These are phyloP conservation scores for Melanotaenia duboulayi DNA, from an alignment of 2,113 vertebrate genomes.

Conservation along the genomic window DNA sequence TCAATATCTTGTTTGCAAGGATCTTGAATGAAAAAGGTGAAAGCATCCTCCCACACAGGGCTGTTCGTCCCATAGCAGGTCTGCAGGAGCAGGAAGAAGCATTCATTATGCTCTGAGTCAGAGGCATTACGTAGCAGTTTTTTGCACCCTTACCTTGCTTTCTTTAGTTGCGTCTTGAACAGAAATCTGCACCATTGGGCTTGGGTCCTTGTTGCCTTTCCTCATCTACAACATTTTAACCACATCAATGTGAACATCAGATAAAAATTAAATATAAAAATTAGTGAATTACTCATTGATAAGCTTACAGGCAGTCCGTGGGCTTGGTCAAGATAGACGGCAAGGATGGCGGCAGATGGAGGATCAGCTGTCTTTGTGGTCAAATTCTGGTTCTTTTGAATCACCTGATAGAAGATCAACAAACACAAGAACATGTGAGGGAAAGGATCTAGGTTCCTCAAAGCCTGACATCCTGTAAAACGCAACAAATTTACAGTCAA, in stretches of 20 bases:
- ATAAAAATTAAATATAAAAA: neutral
- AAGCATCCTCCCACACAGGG: slow-evolving; percentile 91
- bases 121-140: neutral
- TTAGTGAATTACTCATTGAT: neutral
- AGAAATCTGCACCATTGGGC: slow-evolving; percentile 89
- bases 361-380: slow-evolving; percentile 83
- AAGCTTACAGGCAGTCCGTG: slow-evolving; percentile 88
- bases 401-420: slow-evolving; percentile 77
- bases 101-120: neutral
- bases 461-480: neutral
- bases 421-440: neutral
- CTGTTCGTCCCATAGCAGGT: slow-evolving; percentile 81
- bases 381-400: slow-evolving; percentile 88
- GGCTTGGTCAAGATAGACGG: slow-evolving; percentile 90
- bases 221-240: slow-evolving; percentile 82
- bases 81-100: slow-evolving; percentile 62
- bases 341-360: slow-evolving; percentile 90
- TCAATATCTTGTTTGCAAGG: slow-evolving; percentile 87
- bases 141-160: slow-evolving; percentile 84
- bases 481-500: neutral
- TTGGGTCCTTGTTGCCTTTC: slow-evolving; percentile 90
- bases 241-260: neutral
- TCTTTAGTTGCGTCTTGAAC: slow-evolving; percentile 89
- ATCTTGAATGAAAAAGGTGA: slow-evolving; percentile 93
- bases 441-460: neutral